These are phyloP conservation scores for Cephalopterus ornatus DNA, from an alignment of 2,113 vertebrate species.

Conservation along the genomic window DNA sequence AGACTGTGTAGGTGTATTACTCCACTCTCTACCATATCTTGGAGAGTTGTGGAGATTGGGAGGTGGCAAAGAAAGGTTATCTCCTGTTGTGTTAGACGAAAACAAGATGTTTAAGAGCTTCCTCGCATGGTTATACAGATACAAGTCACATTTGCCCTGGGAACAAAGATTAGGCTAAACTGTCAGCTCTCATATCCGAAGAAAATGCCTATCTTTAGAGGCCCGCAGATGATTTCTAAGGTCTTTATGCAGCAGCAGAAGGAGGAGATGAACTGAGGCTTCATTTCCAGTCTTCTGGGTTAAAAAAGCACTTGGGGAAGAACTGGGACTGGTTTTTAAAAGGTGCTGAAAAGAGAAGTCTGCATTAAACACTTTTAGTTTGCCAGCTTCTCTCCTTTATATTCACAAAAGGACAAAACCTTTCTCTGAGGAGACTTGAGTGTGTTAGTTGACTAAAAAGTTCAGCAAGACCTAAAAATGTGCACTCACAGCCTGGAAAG, in stretches of 20 bases:
- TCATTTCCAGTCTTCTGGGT: not conserved
- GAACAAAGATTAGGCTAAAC: not conserved
- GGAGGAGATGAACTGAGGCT: not conserved
- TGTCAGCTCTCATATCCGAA: not conserved
- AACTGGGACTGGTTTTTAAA: not conserved
- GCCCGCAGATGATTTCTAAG: not conserved
- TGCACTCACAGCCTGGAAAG: not conserved
- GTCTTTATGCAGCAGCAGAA: not conserved
- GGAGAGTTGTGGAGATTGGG: not conserved
- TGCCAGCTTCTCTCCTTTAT: not conserved
- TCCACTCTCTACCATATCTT: not conserved
- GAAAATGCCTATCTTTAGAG: not conserved
- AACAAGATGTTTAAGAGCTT: not conserved
- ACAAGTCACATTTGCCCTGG: not conserved
- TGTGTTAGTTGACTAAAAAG: not conserved
- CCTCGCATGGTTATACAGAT: not conserved
- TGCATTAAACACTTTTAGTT: not conserved
- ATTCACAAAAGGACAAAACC: not conserved
- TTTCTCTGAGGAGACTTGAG: not conserved
- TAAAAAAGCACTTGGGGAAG: not conserved
- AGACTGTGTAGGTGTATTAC: not conserved
- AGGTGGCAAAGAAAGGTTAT: not conserved
- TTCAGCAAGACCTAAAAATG: fast-evolving
- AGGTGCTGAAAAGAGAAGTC: not conserved
- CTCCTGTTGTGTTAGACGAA: not conserved